Evolutionary conservation across 2,888 invertebrate genomes (phyloP).

Genomic region (Callyntrura guangdongensis): DNA sequence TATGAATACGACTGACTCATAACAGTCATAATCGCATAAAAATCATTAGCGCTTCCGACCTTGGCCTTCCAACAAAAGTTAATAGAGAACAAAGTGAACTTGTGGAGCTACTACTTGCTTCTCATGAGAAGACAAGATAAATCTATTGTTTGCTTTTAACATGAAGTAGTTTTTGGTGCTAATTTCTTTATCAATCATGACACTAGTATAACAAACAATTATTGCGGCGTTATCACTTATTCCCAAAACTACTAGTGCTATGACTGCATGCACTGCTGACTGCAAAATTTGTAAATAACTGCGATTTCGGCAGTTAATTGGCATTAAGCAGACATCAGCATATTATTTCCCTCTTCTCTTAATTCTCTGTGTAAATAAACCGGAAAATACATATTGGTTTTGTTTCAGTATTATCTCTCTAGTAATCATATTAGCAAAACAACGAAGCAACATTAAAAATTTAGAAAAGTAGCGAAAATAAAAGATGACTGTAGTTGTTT

Average conservation of each 20-base stretch:
- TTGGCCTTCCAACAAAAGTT: constrained; percentile 27
- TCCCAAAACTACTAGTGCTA: too few relatives aligned
- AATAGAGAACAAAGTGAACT: neutral
- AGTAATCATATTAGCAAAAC: too few relatives aligned
- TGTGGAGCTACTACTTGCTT: neutral
- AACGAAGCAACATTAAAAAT: neutral
- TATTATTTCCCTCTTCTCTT: too few relatives aligned
- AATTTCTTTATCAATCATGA: neutral
- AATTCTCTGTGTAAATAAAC: neutral
- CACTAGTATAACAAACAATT: neutral
- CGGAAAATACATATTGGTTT: too few relatives aligned
- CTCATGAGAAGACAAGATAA: neutral
- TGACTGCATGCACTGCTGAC: too few relatives aligned
- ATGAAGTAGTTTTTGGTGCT: neutral
- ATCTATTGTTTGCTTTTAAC: neutral
- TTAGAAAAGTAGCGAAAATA: too few relatives aligned
- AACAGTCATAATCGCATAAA: constrained; percentile 13
- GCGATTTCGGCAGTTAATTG: too few relatives aligned
- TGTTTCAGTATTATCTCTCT: too few relatives aligned
- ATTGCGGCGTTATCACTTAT: neutral
- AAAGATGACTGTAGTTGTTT: too few relatives aligned
- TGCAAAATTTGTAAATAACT: too few relatives aligned
- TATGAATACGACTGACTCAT: neutral
- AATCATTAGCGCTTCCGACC: constrained; percentile 12
- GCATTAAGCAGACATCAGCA: too few relatives aligned